Conservation (phyloP, 2,797 vertebrate species). For the Prionace glauca region DNA sequence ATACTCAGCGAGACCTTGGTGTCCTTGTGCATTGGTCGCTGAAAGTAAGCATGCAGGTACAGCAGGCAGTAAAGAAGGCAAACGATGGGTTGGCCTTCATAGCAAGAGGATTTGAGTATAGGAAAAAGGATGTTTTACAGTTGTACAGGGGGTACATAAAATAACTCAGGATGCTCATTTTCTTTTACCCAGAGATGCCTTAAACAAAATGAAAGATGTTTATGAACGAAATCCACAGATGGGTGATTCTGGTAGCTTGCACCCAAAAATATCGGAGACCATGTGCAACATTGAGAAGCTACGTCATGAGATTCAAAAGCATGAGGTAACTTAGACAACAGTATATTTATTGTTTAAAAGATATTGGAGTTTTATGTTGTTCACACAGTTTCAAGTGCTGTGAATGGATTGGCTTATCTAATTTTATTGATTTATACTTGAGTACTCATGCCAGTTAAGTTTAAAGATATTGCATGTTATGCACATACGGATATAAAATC, state of each 20-base stretch:
- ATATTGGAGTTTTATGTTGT: neutral
- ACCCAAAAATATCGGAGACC: conserved; percentile 92
- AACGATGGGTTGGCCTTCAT: no score
- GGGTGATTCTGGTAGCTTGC: conserved; percentile 91
- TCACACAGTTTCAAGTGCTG: neutral
- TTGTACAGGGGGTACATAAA: neutral
- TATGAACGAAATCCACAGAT: conserved; percentile 98
- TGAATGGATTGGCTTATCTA: neutral
- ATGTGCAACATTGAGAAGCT: conserved; percentile 92
- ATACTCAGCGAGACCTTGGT: no score
- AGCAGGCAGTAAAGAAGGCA: no score
- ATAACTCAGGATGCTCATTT: neutral
- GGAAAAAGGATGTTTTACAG: no score
- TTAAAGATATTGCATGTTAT: neutral
- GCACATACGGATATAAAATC: no score
- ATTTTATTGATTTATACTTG: neutral
- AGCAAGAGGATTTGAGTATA: no score
- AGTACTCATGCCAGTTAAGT: neutral
- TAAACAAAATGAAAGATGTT: conserved; percentile 99
- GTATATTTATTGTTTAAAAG: neutral
- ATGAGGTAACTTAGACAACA: conserved; percentile 68
- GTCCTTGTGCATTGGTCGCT: no score
- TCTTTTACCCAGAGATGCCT: conserved; percentile 71
- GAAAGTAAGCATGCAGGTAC: no score
- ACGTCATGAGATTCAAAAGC: conserved; percentile 93